Evolutionary conservation across 2,797 vertebrate species (phyloP), one percentile per base, ranked within the genome.

Genomic region (Hybognathus amarus): DNA sequence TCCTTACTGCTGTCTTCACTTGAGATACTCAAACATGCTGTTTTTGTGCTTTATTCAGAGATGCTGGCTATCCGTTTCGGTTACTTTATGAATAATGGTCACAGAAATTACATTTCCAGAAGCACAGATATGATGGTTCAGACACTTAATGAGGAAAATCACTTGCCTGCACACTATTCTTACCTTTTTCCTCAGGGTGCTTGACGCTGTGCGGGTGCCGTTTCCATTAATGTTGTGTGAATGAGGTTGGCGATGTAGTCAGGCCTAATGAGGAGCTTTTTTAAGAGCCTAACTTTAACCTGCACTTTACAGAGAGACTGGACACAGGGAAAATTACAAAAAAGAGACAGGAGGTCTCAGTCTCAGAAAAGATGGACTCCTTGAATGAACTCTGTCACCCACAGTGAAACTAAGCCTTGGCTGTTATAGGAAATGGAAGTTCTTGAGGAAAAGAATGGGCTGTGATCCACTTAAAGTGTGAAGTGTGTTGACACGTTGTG

Each of bases 191-290:
- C 80, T 81, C 52, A 24, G 86, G 61, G 67, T 83, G 76, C 67
- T 64, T 50, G 81, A 79, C 4, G 13, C 84, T 45, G 11, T 33
- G 24, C 59, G 12, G 42, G 38, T 70, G 79, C 52, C 4, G 5
- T 75, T 82, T 86, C 76, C 75, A 79, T 82, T 79, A 84, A 64
- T 27, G 52, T 17, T 24, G 47, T 68, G 40, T 78, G 68, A 85
- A 70, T 63, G 38, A 70, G 85, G 52, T 63, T 64, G 84, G 54
- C 12, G 22, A 27, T 85, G 81, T 13, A 45, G 71, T 68, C 52
- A 13, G 78, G n/a, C 24, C 18, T 81, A 87, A 87, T 82, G 78
- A 87, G 40, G 52, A 79, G 82, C 54, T 86, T 81, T 85, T 87
- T 81, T 59, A 74, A 83, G 68, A 69, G 50, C 64, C 67, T 83